Evolutionary conservation across 2,888 invertebrate species (phyloP).

Genomic region (Notocelia uddmanniana): DNA sequence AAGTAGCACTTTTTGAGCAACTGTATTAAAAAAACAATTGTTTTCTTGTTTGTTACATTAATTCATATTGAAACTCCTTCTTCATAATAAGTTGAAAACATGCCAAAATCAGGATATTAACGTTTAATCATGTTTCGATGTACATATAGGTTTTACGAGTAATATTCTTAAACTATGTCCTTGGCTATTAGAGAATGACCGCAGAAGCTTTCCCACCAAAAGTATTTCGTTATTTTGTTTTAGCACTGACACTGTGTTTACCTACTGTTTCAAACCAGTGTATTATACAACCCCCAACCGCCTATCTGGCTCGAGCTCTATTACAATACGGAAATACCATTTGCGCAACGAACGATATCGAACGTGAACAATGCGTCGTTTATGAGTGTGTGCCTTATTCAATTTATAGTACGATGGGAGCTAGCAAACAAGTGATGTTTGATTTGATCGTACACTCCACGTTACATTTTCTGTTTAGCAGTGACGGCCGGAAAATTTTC

Average conservation of each 20-base stretch:
- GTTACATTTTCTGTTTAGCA: not conserved
- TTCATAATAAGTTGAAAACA: not conserved
- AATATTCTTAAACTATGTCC: no score
- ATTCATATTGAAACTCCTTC: not conserved
- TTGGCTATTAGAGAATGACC: no score
- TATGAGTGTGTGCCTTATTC: slow-evolving; percentile 29
- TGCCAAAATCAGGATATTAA: not conserved
- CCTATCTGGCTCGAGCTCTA: slow-evolving; percentile 34
- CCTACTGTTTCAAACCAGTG: slow-evolving; percentile 13
- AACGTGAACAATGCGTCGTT: slow-evolving; percentile 39
- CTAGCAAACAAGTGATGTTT: not conserved
- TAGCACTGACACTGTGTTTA: no score
- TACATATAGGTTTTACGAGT: no score
- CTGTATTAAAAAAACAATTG: no score
- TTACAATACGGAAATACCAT: slow-evolving; percentile 35
- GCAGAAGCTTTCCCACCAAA: no score
- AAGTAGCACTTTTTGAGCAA: no score
- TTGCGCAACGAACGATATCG: slow-evolving; percentile 34
- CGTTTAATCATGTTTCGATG: no score
- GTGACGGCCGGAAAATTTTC: slow-evolving; percentile 1
- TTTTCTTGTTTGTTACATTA: not conserved
- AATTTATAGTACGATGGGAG: slow-evolving; percentile 14
- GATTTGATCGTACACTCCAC: not conserved
- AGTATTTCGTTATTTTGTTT: no score
- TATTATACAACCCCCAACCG: slow-evolving; percentile 31